Base-by-base conservation (phyloP, 1,140 invertebrate species). In the Cydia pomonella region DNA sequence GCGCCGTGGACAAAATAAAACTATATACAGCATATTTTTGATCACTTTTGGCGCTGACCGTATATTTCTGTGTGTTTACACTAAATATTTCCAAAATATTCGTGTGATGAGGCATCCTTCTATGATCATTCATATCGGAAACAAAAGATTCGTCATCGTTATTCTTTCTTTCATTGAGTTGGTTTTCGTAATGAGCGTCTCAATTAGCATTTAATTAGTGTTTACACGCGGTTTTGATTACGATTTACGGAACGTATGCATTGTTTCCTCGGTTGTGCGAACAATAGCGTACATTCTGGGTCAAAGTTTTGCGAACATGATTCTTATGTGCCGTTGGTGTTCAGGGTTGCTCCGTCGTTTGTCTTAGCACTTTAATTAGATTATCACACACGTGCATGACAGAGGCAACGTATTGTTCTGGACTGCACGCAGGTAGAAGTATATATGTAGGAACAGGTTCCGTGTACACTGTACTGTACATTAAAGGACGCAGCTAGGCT, bases 201-300 rank as follows among this genome's bases (percentile, higher is more conserved):
- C n/a, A 53, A 50, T 53, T 53, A 23, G 21, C n/a, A 23, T 12
- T 23, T 59, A 59, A 59, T 23, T 59, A 6, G 21, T 59, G 53
- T 59, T 59, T 59, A 59, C 53, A 59, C 53, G 23, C 53, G 21
- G n/a, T 59, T 6, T 21, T 23, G 53, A 23, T 59, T 59, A 59
- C 50, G n/a, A 23, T 18, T 59, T n/a, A 59, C 53, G 12, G 21
- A 63, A 27, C 25, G 25, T 27, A 16, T 64, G 4, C 16, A 64
- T 64, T 64, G 64, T 69, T 69, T 69, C 64, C 64, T 69, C 23
- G 64, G 12, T 5, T 69, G 27, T 12, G 21, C 16, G 7, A 63
- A 27, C 62, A 27, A 63, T 25, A 23, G 62, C 23, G 27, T 29
- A 53, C 50, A 53, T 66, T 66, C 23, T 27, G 63, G 63, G 63